These are phyloP conservation scores for Gryllus bimaculatus DNA, from an alignment of 1,140 invertebrate species.

Conservation along the genomic window DNA sequence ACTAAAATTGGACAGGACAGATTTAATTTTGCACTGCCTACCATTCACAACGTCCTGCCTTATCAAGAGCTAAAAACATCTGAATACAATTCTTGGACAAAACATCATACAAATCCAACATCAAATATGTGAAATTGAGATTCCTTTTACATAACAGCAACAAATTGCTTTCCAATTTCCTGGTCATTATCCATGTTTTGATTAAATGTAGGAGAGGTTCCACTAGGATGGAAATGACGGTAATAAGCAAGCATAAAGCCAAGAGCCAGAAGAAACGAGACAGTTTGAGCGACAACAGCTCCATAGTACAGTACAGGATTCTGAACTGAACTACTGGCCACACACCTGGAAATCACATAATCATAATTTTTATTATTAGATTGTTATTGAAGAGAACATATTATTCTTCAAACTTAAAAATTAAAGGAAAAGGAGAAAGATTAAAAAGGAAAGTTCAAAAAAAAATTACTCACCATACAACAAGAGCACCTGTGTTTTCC, in stretches of 20 bases:
- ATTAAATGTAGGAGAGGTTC: constrained; percentile 22
- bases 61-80: no score
- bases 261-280: constrained; percentile 37
- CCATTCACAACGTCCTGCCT: no score
- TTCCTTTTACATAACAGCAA: neutral
- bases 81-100: no score
- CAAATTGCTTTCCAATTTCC: neutral
- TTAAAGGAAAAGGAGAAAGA: no score
- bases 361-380: neutral
- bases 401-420: neutral
- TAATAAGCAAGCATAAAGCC: constrained; percentile 40
- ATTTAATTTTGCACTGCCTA: no score
- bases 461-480: constrained; percentile 36
- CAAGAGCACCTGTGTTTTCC: constrained; percentile 39
- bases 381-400: no score
- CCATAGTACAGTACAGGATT: constrained; percentile 35
- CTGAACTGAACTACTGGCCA: constrained; percentile 31
- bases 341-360: constrained; percentile 25
- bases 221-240: constrained; percentile 38
- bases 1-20: no score
- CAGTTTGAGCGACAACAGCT: constrained; percentile 31
- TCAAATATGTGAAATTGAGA: neutral
- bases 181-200: constrained; percentile 22
- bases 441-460: neutral
- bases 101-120: no score